Base-by-base conservation (phyloP, 2,888 invertebrate species). In the Hyles lineata region DNA sequence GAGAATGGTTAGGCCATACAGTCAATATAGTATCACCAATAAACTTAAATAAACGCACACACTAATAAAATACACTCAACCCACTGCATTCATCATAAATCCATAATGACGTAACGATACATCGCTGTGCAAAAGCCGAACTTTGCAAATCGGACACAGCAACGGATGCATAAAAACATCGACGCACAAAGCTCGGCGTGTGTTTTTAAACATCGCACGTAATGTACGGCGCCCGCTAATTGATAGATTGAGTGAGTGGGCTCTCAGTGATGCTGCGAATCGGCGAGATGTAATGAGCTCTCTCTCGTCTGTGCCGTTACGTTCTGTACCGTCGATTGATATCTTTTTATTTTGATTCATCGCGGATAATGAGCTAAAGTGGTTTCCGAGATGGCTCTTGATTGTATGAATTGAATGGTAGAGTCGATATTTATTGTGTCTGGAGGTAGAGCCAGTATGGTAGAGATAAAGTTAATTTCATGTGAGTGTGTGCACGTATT, bases 201-300 rank as follows among this genome's bases (percentile, higher is more conserved):
- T 71, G 61, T 55, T 43, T 62, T 55, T 62, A 52, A 62, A 21
- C 43, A 61, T 62, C 61, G 70, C 58, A n/a, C 83, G 85, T 84
- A 82, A 82, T 84, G 83, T 80, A 84, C 80, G 78, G 82, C 80
- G 82, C 74, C 76, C 75, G 79, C 80, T 91, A 91, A 90, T 90
- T 92, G 92, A 92, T 92, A 92, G 89, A 87, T 87, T 84, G 92
- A 92, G 91, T 91, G 92, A 92, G 82, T 84, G 79, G 83, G 82
- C 87, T 84, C 88, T 88, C 85, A 80, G 73, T 78, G 75, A 78
- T 83, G 84, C 81, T 79, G 85, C 76, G 78, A 74, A 74, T 78
- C 73, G 72, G 74, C 63, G 50, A 58, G 35, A 50, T 21, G 19
- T 62, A 62, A 73, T 55, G 70, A 73, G 70, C 50, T 23, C 17